Percentiles rank a stretch among this genome's conserved stretches.
Conservation (phyloP, 2,113 vertebrate genomes). For the Nibea coibor region DNA sequence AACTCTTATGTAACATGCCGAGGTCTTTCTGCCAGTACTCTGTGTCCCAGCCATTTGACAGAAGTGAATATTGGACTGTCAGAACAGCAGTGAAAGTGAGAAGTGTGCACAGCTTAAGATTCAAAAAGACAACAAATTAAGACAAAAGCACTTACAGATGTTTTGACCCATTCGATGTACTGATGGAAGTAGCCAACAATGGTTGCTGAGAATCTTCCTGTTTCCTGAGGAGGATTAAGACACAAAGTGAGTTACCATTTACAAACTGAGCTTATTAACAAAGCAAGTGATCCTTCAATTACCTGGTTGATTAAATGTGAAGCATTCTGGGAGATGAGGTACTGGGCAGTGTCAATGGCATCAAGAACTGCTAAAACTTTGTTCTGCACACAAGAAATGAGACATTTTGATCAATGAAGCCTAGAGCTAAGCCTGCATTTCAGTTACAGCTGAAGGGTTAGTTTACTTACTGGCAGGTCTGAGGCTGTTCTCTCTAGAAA, state of each 20-base stretch:
- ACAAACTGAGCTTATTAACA: neutral
- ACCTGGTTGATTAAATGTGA: constrained; percentile 87
- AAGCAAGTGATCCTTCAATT: constrained; percentile 14
- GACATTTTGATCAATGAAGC: neutral
- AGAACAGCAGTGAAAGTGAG: neutral
- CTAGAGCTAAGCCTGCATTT: neutral
- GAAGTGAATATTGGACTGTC: neutral
- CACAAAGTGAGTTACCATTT: neutral
- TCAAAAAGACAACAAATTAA: constrained; percentile 8
- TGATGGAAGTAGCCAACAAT: constrained; percentile 90
- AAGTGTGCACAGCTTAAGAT: neutral
- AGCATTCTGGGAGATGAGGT: constrained; percentile 87
- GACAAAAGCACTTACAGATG: constrained; percentile 87
- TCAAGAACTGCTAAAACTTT: constrained; percentile 84
- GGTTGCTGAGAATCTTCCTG: constrained; percentile 84
- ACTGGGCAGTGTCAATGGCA: constrained; percentile 87
- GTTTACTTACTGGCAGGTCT: constrained; percentile 86
- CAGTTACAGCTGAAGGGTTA: neutral
- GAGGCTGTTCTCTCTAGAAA: constrained; percentile 85
- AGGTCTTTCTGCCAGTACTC: constrained; percentile 19
- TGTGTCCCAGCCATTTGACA: neutral
- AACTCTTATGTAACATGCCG: constrained; percentile 34
- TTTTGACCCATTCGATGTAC: constrained; percentile 91
- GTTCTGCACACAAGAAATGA: constrained; percentile 74
- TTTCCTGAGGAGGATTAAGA: constrained; percentile 84